Conservation (phyloP, 2,797 vertebrate species). For the Coregonus suidteri region DNA sequence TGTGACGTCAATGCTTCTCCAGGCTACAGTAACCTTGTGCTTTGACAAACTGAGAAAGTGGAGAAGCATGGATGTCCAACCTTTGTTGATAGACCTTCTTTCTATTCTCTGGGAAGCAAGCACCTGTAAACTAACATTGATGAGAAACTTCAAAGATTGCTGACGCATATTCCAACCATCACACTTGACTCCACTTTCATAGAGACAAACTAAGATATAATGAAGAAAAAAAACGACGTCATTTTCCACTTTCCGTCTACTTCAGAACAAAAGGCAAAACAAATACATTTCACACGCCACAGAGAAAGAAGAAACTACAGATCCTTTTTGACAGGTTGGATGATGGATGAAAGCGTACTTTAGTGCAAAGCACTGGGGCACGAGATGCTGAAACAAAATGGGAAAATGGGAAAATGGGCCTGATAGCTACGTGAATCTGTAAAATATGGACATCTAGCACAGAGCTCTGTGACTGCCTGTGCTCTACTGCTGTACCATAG, state of each 20-base stretch:
- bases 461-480: not conserved
- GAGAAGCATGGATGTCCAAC: slow-evolving; percentile 2
- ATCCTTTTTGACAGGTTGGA: slow-evolving; percentile 37
- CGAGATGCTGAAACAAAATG: not conserved
- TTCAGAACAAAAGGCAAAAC: slow-evolving; percentile 20
- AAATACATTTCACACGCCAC: not conserved
- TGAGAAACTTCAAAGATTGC: not conserved
- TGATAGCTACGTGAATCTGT: not conserved
- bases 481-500: slow-evolving; percentile 1
- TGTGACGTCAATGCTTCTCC: not conserved
- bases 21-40: not conserved
- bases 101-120: not conserved
- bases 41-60: not conserved
- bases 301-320: not conserved
- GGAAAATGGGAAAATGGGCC: not conserved
- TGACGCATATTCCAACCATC: not conserved
- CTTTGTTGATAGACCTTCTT: slow-evolving; percentile 14
- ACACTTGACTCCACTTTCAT: not conserved
- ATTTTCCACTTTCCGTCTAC: slow-evolving; percentile 13
- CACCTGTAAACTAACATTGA: not conserved
- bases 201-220: not conserved
- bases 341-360: slow-evolving; percentile 30
- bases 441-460: not conserved
- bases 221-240: slow-evolving; percentile 9
- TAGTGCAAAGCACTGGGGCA: no score